Conservation (phyloP, 2,113 vertebrate genomes). For the Ptychochromis oligacanthus region DNA sequence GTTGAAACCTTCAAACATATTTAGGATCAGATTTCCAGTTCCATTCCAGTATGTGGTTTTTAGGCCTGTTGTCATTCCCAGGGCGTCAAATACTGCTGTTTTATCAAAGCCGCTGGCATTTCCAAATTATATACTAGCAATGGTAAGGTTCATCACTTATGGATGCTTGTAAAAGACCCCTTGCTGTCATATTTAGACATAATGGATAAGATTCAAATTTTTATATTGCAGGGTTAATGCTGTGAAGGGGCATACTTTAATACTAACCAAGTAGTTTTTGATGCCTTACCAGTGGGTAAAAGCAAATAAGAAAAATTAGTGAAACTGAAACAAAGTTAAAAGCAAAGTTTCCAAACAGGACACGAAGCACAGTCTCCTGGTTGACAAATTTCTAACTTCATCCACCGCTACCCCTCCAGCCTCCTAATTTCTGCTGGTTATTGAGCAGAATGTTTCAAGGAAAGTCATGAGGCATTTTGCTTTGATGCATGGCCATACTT, state of each 20-base stretch:
- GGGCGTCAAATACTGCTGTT: no score
- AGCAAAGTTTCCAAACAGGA: background rate
- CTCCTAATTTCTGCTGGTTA: background rate
- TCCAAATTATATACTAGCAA: background rate
- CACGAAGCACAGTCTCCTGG: background rate
- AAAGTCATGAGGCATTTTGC: background rate
- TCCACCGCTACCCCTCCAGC: background rate
- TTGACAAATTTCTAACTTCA: background rate
- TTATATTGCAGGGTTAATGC: no score
- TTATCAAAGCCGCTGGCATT: background rate
- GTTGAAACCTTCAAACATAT: background rate
- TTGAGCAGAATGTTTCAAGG: background rate
- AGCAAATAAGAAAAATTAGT: background rate
- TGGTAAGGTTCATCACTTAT: accelerated
- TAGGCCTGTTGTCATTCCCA: no score
- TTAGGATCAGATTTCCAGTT: background rate
- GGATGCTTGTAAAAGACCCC: background rate
- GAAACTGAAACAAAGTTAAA: background rate
- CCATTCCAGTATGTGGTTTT: background rate
- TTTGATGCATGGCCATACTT: background rate
- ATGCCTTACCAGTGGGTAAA: background rate
- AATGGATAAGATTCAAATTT: no score
- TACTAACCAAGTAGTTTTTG: no score
- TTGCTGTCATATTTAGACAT: no score
- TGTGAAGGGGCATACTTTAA: no score